phyloP scores from a whole-genome alignment of 1,140 invertebrate species.

The Anastrepha ludens region DNA sequence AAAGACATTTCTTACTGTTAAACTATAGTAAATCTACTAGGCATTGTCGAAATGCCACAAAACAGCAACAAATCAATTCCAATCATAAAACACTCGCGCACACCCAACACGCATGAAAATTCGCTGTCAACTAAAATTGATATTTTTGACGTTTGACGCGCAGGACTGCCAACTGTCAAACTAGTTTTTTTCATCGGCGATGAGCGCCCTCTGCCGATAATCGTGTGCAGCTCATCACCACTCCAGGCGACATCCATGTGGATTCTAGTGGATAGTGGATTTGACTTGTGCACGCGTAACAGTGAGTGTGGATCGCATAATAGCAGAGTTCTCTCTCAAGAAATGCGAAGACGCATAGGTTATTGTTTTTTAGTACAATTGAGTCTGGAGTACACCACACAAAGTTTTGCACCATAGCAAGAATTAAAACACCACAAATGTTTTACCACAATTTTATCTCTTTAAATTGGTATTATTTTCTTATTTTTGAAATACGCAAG shows the following conservation, averaged over 20 bases:
- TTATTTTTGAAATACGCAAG: too few species aligned
- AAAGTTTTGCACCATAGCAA: too few species aligned
- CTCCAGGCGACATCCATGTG: neutral
- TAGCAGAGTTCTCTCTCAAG: too few species aligned
- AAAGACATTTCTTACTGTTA: neutral
- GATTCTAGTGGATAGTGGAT: neutral
- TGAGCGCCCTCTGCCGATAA: neutral
- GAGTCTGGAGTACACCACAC: too few species aligned
- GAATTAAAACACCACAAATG: too few species aligned
- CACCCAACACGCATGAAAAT: neutral
- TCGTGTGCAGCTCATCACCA: neutral
- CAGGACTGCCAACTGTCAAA: constrained; percentile 4
- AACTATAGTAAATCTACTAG: neutral
- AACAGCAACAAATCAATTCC: constrained; percentile 1
- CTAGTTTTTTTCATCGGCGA: neutral
- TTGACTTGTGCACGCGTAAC: too few species aligned
- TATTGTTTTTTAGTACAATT: too few species aligned
- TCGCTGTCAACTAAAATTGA: constrained; percentile 37
- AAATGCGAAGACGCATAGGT: too few species aligned
- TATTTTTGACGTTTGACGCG: constrained; percentile 13
- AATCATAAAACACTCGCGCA: neutral
- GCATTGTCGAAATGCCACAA: neutral
- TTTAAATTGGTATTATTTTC: too few species aligned
- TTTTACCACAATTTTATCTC: too few species aligned
- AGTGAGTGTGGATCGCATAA: too few species aligned